A percentile compares a stretch with the other conserved stretches of the same genome.
Evolutionary conservation across 2,113 vertebrate species (phyloP).

Genomic region (Carlito syrichta): DNA sequence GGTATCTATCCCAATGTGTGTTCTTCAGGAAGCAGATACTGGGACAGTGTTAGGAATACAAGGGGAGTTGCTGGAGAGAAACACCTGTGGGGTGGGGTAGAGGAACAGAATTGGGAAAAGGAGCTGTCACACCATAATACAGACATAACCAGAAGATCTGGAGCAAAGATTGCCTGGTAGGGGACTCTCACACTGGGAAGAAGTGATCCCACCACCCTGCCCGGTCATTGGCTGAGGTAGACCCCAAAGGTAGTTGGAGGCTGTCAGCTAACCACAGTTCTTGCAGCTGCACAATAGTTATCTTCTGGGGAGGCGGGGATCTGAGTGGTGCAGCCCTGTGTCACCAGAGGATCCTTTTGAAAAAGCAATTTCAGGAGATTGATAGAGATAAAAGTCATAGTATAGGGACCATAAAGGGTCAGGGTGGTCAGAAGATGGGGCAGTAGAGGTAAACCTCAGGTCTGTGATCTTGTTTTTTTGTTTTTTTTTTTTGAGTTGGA

Average conservation of each 20-base stretch:
- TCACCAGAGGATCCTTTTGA: neutral
- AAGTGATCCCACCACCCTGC: neutral
- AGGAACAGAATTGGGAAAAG: neutral
- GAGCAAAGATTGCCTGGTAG: neutral
- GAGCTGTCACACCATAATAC: neutral
- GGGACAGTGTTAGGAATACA: neutral
- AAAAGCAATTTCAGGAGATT: neutral
- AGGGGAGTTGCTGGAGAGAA: neutral
- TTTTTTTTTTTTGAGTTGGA: too few species aligned
- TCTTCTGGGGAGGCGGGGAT: neutral
- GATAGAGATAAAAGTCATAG: neutral
- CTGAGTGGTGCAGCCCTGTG: neutral
- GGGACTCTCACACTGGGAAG: neutral
- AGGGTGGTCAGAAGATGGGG: neutral
- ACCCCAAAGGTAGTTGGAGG: neutral
- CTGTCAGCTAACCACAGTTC: neutral
- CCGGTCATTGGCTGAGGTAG: neutral
- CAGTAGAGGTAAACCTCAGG: neutral
- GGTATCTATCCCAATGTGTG: neutral
- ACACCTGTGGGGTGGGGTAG: neutral
- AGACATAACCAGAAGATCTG: neutral
- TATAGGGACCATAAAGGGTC: neutral
- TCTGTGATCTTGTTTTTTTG: neutral
- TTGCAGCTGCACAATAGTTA: neutral
- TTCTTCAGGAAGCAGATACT: neutral